Evolutionary conservation across 2,888 invertebrate species (phyloP).

Genomic region (Meiosimyza decipiens): DNA sequence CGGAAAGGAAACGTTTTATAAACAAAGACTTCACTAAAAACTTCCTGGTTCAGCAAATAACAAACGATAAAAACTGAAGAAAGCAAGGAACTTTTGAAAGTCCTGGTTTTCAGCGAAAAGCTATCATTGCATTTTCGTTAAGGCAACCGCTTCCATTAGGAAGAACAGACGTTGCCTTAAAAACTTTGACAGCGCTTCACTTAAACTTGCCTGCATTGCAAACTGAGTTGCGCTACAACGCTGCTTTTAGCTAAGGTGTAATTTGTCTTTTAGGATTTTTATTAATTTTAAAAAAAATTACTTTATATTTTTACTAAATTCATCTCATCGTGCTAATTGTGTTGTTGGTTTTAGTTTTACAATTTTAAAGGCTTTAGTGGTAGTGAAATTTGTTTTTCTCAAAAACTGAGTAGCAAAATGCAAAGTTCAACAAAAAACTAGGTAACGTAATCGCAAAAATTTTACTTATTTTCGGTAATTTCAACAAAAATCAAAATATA

Average conservation of each 20-base stretch:
- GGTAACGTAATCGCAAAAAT: background rate
- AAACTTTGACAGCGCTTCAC: background rate
- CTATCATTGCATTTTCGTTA: no score
- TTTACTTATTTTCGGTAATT: background rate
- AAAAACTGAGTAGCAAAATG: constrained; percentile 18
- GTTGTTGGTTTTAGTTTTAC: background rate
- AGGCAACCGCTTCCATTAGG: no score
- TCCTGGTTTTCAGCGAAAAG: no score
- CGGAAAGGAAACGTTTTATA: no score
- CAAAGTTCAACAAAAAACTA: background rate
- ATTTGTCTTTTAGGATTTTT: background rate
- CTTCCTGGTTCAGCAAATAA: no score
- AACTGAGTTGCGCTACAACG: background rate
- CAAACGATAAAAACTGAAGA: no score
- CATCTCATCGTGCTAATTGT: background rate
- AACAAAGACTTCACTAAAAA: no score
- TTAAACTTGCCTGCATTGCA: background rate
- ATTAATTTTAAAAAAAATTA: constrained; percentile 4
- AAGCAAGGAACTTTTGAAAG: no score
- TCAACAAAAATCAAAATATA: no score
- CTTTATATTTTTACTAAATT: background rate
- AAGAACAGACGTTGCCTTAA: constrained; percentile 12
- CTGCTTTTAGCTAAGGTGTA: background rate
- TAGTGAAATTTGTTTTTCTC: constrained; percentile 18
- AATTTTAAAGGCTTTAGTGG: constrained; percentile 31